These are phyloP conservation scores for Cantharis rufa DNA, from an alignment of 2,888 invertebrate genomes.

Conservation along the genomic window DNA sequence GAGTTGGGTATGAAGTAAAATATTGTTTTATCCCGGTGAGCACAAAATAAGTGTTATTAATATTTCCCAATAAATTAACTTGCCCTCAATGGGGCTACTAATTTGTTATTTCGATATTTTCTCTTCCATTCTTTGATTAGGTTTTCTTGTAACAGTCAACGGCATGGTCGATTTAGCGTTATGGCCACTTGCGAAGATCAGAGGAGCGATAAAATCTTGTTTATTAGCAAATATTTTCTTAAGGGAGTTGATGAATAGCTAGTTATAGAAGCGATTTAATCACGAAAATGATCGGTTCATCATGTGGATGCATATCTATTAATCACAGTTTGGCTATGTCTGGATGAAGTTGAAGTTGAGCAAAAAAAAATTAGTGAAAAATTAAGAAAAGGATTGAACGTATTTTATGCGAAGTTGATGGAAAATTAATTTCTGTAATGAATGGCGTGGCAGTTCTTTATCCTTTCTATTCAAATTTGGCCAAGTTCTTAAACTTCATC, in stretches of 20 bases:
- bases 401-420: neutral
- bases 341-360: neutral
- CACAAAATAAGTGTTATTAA: neutral
- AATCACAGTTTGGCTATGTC: neutral
- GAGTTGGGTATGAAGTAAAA: slow-evolving; percentile 10
- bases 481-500: slow-evolving; percentile 12
- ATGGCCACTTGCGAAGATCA: neutral
- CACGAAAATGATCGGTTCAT: slow-evolving; percentile 7
- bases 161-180: neutral
- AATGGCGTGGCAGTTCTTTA: slow-evolving; percentile 9
- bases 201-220: slow-evolving; percentile 19
- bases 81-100: neutral
- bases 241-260: slow-evolving; percentile 11
- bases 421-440: neutral
- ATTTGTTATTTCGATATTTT: neutral
- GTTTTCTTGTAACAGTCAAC: slow-evolving; percentile 2
- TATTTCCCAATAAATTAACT: neutral
- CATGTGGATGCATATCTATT: neutral
- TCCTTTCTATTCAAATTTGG: slow-evolving; percentile 8
- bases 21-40: neutral
- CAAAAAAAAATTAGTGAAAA: neutral
- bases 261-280: slow-evolving; percentile 18
- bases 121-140: neutral
- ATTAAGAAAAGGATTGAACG: neutral
- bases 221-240: slow-evolving; percentile 17